Percentiles rank a stretch among this genome's conserved stretches.
phyloP scores from a whole-genome alignment of 2,888 invertebrate genomes.

The Willowsia nigromaculata region DNA sequence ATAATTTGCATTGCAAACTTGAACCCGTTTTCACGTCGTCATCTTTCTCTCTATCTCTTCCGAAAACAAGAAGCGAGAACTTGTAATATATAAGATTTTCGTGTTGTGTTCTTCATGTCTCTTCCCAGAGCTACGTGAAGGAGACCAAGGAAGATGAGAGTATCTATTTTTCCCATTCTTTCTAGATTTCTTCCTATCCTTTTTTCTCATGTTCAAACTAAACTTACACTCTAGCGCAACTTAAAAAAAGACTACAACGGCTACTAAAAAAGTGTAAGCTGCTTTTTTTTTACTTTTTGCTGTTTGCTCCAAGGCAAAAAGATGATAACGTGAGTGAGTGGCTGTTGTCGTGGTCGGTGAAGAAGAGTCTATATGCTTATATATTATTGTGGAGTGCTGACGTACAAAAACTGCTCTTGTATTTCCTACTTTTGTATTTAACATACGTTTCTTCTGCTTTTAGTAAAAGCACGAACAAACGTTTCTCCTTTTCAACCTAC shows the following conservation, averaged over 20 bases:
- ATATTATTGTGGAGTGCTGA: conserved; percentile 44
- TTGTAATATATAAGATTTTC: background rate
- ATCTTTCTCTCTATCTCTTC: conserved; percentile 35
- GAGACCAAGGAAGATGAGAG: conserved; percentile 9
- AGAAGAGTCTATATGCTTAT: background rate
- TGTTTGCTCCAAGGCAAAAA: conserved; percentile 61
- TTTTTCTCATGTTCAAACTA: background rate
- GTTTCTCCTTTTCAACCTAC: background rate
- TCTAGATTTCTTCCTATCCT: background rate
- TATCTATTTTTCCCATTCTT: conserved; percentile 12
- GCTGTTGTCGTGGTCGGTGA: conserved; percentile 52
- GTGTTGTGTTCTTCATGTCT: conserved; percentile 1
- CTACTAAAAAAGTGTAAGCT: conserved; percentile 35
- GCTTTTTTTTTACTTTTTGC: conserved; percentile 40
- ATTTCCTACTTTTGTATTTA: conserved; percentile 13
- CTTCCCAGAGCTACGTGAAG: background rate
- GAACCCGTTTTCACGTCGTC: conserved; percentile 70
- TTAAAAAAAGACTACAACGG: conserved; percentile 21
- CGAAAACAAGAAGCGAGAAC: conserved; percentile 7
- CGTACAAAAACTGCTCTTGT: conserved; percentile 3
- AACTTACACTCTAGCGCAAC: background rate
- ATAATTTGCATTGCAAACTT: conserved; percentile 71
- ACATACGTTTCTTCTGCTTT: conserved; percentile 18
- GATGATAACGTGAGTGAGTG: conserved; percentile 65
- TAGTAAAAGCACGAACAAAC: background rate